Percentiles rank a stretch among this genome's conserved stretches.
Evolutionary conservation across 2,888 invertebrate species (phyloP).

Genomic region (Drosophila lacicola): DNA sequence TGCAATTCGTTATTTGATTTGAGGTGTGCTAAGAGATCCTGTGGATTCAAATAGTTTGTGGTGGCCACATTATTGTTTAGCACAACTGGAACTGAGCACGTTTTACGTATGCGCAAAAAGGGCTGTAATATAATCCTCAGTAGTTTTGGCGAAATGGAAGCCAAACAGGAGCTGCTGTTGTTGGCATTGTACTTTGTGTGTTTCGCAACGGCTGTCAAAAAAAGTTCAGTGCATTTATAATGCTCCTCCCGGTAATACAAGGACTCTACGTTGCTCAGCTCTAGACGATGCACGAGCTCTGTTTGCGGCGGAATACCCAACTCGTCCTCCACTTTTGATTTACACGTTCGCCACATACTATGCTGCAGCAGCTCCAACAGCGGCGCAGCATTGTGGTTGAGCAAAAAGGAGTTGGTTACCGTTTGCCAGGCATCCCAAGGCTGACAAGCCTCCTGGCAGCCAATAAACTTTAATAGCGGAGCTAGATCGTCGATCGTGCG

Average conservation of each 20-base stretch:
- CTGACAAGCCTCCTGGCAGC: conserved; percentile 79
- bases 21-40: conserved; percentile 88
- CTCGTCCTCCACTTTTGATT: conserved; percentile 89
- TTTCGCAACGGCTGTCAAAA: conserved; percentile 85
- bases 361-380: conserved; percentile 74
- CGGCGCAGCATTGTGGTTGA: conserved; percentile 41
- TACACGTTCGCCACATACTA: conserved; percentile 89
- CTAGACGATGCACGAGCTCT: conserved; percentile 87
- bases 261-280: conserved; percentile 90
- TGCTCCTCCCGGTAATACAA: conserved; percentile 90
- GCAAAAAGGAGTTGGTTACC: conserved; percentile 71
- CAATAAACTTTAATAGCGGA: conserved; percentile 83
- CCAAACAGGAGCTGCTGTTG: conserved; percentile 64
- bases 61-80: conserved; percentile 36
- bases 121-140: conserved; percentile 86
- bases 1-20: conserved; percentile 87
- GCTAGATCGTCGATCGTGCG: conserved; percentile 86
- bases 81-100: conserved; percentile 88
- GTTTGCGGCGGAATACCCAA: conserved; percentile 89
- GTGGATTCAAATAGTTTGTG: conserved; percentile 87
- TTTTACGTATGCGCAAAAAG: conserved; percentile 88
- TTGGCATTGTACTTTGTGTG: conserved; percentile 51
- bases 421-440: conserved; percentile 73
- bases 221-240: conserved; percentile 85
- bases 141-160: conserved; percentile 85